phyloP scores from a whole-genome alignment of 1,140 invertebrate genomes.

The Pogonognathellus flavescens region DNA sequence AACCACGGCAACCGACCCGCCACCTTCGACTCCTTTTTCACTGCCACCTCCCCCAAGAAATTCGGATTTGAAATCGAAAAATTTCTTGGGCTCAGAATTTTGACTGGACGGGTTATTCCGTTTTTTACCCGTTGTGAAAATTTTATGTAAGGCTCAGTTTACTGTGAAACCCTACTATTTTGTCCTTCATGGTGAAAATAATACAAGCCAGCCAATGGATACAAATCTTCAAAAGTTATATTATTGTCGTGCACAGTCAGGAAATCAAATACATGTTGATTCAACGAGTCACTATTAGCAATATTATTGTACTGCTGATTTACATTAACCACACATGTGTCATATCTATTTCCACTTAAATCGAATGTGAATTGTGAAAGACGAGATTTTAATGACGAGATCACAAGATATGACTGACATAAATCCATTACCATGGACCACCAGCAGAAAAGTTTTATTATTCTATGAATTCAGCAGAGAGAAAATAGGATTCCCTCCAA shows the following conservation, averaged over 20 bases:
- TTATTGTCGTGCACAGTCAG: neutral
- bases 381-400: conserved; percentile 1
- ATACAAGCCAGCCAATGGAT: neutral
- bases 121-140: conserved; percentile 67
- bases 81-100: conserved; percentile 65
- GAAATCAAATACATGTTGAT: neutral
- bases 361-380: neutral
- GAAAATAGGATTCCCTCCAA: too few relatives aligned
- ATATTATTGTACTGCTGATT: neutral
- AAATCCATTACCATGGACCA: conserved; percentile 20
- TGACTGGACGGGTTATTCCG: conserved; percentile 63
- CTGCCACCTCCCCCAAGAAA: conserved; percentile 63
- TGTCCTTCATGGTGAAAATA: neutral
- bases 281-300: neutral
- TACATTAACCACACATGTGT: neutral
- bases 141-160: conserved; percentile 51
- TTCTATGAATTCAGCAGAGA: too few relatives aligned
- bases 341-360: neutral
- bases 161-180: conserved; percentile 15
- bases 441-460: neutral
- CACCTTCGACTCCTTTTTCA: conserved; percentile 65
- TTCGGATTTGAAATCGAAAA: conserved; percentile 67
- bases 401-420: conserved; percentile 38
- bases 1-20: conserved; percentile 66
- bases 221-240: neutral